Percentiles rank a stretch among this genome's conserved stretches.
Conservation (phyloP, 2,888 invertebrate genomes). For the Pseudococcus longispinus region DNA sequence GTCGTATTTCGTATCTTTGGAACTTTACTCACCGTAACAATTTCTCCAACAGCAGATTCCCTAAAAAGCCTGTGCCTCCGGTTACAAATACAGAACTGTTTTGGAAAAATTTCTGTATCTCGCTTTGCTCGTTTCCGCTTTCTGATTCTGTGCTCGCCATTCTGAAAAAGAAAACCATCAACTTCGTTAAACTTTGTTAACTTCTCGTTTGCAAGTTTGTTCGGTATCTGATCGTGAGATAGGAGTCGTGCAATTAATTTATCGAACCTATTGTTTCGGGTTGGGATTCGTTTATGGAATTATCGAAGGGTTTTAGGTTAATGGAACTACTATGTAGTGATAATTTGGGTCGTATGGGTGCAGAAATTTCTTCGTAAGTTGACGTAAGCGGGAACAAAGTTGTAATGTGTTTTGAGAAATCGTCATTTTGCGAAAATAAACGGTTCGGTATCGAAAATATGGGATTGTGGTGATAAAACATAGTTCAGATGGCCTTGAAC, state of each 20-base stretch:
- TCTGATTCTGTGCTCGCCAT: constrained; percentile 9
- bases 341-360: too few relatives aligned
- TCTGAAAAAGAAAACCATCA: not conserved
- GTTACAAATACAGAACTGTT: constrained; percentile 57
- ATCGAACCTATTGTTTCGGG: not conserved
- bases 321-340: too few relatives aligned
- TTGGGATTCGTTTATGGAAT: too few relatives aligned
- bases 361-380: too few relatives aligned
- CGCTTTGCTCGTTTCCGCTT: constrained; percentile 22
- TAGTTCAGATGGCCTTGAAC: too few relatives aligned
- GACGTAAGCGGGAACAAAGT: too few relatives aligned
- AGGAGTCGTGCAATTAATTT: not conserved
- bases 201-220: not conserved
- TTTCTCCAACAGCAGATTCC: constrained; percentile 58
- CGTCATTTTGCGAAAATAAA: too few relatives aligned
- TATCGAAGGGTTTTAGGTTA: too few relatives aligned
- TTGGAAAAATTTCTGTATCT: constrained; percentile 57
- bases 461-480: too few relatives aligned
- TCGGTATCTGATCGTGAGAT: not conserved
- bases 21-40: constrained; percentile 55
- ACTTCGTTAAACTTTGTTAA: not conserved
- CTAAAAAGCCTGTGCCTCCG: constrained; percentile 58
- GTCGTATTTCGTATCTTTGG: not conserved
- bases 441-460: too few relatives aligned
- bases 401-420: too few relatives aligned